Base-by-base conservation (phyloP, 2,797 vertebrate species). In the Pelodytes ibericus region DNA sequence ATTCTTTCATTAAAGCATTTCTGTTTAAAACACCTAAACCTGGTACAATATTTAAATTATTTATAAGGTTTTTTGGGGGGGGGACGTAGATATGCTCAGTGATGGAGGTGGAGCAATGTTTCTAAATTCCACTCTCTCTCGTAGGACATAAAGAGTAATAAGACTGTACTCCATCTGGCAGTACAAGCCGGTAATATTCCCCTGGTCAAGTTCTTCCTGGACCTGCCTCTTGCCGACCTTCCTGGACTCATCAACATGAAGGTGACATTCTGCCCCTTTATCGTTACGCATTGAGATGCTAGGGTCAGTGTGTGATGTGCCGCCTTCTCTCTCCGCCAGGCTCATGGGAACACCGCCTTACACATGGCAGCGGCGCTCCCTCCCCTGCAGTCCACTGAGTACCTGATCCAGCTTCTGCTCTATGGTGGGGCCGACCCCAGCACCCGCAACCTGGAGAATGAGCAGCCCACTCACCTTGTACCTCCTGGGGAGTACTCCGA, bases 121-220 rank as follows among this genome's bases (percentile, higher is more conserved):
- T 27, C 57, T 61, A 18, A 31, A 41, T 15, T 26, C 27, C 3
- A 0, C 1, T 60, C 51, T 49, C 22, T 60, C 24, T 2, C 4
- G 0, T 83, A 97, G 96, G 96, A 97, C 87, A 93, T 96, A 84
- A 97, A 97, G 89, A 97, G 95, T 83, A 96, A 92, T 84, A 96
- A 95, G 88, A 95, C 95, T 0, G 89, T 92, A 36, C 86, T 97
- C 60, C 96, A 97, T 77, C 86, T 96, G 84, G 94, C 95, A 2
- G 95, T 97, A 20, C 95, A 96, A 83, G 95, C 95, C 18, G 95
- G 91, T 76, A 96, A 97, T 81, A 81, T 95, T 0, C 83, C 91
- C 2, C 83, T 97, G 68, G 93, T 95, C 27, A 90, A 89, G 33
- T 90, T 92, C 81, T 89, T 97, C 70, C 88, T 96, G 51, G 88